Evolutionary conservation across 2,113 vertebrate genomes (phyloP).

Genomic region (Sapayoa aenigma): DNA sequence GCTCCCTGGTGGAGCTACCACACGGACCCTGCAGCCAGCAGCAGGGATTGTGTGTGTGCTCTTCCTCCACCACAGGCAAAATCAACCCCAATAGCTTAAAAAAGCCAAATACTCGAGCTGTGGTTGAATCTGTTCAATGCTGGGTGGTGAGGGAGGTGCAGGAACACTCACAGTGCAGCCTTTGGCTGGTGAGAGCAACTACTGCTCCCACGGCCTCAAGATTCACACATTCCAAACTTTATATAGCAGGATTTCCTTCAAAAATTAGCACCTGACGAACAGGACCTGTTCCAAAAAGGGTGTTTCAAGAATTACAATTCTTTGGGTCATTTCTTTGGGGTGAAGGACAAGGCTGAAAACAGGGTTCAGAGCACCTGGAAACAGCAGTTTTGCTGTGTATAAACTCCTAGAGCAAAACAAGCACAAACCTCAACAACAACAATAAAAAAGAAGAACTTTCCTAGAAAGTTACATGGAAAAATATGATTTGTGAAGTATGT

Average conservation of each 20-base stretch:
- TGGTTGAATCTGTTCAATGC: rapidly evolving
- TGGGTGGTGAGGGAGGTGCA: not conserved
- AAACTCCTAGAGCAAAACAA: not conserved
- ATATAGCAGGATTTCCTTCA: rapidly evolving
- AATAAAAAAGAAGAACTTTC: not conserved
- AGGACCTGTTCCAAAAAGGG: not conserved
- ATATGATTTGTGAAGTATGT: rapidly evolving
- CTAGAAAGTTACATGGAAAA: not conserved
- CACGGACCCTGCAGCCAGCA: not conserved
- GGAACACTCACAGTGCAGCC: not conserved
- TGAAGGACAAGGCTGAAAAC: not conserved
- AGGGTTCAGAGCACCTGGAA: not conserved
- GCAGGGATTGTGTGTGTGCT: not conserved
- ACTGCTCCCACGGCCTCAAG: rapidly evolving
- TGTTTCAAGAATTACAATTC: not conserved
- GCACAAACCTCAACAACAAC: not conserved
- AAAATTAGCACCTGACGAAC: not conserved
- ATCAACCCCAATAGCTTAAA: not conserved
- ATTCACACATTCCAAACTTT: not conserved
- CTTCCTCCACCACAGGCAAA: not conserved
- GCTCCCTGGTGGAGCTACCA: not conserved
- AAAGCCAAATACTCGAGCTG: not conserved
- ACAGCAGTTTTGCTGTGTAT: not conserved
- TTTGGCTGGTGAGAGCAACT: not conserved
- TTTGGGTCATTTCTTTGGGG: not conserved